phyloP scores from a whole-genome alignment of 2,888 invertebrate species.

The Dolichopus griseipennis region DNA sequence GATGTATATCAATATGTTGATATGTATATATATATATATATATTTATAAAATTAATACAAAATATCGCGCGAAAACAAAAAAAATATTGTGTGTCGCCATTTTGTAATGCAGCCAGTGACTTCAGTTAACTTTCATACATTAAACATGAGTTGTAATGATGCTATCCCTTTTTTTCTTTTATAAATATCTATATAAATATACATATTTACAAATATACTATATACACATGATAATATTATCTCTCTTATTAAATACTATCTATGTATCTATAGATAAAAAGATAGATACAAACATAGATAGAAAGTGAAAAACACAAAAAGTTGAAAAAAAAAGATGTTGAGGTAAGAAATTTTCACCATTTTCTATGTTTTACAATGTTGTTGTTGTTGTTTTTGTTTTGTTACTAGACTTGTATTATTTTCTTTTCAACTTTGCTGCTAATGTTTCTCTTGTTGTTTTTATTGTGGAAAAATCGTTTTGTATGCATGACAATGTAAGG shows the following conservation, averaged over 20 bases:
- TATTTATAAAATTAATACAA: background rate
- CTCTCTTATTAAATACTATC: too few species aligned
- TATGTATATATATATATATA: background rate
- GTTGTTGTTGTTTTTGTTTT: too few species aligned
- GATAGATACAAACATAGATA: too few species aligned
- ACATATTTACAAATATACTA: too few species aligned
- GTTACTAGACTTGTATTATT: too few species aligned
- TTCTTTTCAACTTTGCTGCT: background rate
- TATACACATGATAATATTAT: too few species aligned
- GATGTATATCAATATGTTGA: too few species aligned
- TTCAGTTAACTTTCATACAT: constrained; percentile 8
- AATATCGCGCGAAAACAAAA: background rate
- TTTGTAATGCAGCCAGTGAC: constrained; percentile 11
- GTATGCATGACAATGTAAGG: constrained; percentile 4
- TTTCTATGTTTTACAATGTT: background rate
- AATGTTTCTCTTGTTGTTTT: background rate
- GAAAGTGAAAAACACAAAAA: background rate
- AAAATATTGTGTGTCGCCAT: background rate
- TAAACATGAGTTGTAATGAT: constrained; percentile 1
- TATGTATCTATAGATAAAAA: too few species aligned
- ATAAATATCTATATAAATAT: background rate
- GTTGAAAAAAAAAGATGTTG: background rate
- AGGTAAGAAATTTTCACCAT: constrained; percentile 2
- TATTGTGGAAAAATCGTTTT: background rate
- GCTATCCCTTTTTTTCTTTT: too few species aligned